Base-by-base conservation (phyloP, 2,888 invertebrate species). In the Andricus quercusramuli region DNA sequence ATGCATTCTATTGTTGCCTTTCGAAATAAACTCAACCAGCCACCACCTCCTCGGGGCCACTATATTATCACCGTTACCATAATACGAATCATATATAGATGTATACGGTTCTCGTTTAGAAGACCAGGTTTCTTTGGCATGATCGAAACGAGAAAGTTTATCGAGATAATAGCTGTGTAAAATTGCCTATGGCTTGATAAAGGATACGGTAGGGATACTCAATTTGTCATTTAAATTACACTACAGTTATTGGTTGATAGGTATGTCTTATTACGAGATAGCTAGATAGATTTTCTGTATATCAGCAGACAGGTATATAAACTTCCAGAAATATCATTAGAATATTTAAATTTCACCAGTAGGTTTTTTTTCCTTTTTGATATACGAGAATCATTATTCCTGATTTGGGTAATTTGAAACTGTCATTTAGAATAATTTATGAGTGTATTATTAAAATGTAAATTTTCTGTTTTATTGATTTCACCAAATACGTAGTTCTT, bases 21-120 rank as follows among this genome's bases (percentile, higher is more conserved):
- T 89, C 84, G 88, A 88, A 90, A 90, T 89, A 90, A 88, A 89
- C 89, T 87, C 86, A 85, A 84, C n/a, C 79, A 62, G 65, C 79
- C 79, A 77, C 76, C 85, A 88, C 88, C 87, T 89, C 86, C 85
- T 85, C 76, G 82, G 82, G 85, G 85, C 83, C 84, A 47, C 84
- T 87, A 87, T 85, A 89, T 88, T 88, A 88, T 88, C 85, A 84
- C 83, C 85, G 76, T 86, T 86, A 86, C 80, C 87, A 87, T 88
- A 87, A 89, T 88, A 87, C 86, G 86, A 87, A 86, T 86, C 56
- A 74, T 74, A 74, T 70, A 70, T 84, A 84, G 86, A 88, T 87
- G 82, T 85, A 82, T 85, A 83, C 79, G 81, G 37, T 74, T 67
- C 82, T 84, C 85, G 85, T 88, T 88, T 86, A 83, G 78, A 83